Base-by-base conservation (phyloP, 2,113 vertebrate species). In the Alosa alosa region DNA sequence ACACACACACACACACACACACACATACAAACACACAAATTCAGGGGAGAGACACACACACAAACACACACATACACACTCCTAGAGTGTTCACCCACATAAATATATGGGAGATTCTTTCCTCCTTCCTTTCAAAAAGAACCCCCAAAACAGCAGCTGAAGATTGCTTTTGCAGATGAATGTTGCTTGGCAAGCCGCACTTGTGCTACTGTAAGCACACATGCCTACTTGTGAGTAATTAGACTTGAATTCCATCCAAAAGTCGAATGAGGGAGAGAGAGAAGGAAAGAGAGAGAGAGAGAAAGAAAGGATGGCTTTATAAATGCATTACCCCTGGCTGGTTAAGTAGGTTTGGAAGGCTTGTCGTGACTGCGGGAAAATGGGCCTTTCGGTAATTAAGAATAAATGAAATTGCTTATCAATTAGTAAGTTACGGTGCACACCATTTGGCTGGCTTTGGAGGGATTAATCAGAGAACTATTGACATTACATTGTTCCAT, bases 381-480 rank as follows among this genome's bases (percentile, higher is more conserved):
- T 92, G 92, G 89, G 91, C 88, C 91, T 92, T 89, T 91, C 91
- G 84, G 91, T 95, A 95, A 95, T 95, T 95, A 95, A 92, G 91
- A 94, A 93, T 92, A 94, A 95, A 95, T 93, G 87, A 93, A 93
- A 94, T 93, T 91, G 91, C 94, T 95, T 94, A 94, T 94, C 94
- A 93, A 92, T 94, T 93, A 92, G 89, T 75, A 89, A 93, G 91
- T 93, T 91, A 89, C 93, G 90, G 88, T 92, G 88, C 89, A 91
- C 91, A 89, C 89, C 89, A 88, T 93, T 95, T 93, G 93, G 92
- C 92, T 88, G 86, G 72, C 86, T 93, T 94, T 90, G 81, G 82
- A 89, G 90, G 94, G 94, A 95, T 96, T 94, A 94, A 95, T 95
- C 94, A 95, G 88, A 86, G 88, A 89, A 92, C 91, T 94, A 94